These are phyloP conservation scores for Hetaerina titia DNA, from an alignment of 2,888 invertebrate genomes.

Conservation along the genomic window DNA sequence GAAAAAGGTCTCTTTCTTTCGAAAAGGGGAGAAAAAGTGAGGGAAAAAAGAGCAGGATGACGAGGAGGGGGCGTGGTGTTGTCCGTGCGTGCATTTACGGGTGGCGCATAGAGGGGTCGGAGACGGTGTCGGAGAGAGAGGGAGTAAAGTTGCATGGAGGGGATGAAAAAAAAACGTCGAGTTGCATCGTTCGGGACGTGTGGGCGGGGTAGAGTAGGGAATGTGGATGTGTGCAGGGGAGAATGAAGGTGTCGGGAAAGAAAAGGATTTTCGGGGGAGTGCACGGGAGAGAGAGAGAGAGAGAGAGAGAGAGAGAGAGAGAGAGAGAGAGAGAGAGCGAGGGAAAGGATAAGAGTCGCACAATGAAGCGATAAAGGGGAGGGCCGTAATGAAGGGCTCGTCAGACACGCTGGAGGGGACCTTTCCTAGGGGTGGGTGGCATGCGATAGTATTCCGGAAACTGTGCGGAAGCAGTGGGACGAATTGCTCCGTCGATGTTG, in stretches of 20 bases:
- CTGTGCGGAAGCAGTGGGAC: neutral
- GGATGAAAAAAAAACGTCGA: neutral
- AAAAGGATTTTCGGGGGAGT: neutral
- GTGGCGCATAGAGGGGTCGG: too few relatives aligned
- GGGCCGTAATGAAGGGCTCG: neutral
- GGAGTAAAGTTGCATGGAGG: neutral
- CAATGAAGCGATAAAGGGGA: neutral
- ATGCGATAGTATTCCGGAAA: neutral
- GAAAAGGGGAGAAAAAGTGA: neutral
- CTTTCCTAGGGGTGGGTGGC: neutral
- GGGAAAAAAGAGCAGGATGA: too few relatives aligned
- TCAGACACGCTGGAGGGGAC: neutral
- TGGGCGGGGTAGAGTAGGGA: neutral
- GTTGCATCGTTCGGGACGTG: neutral
- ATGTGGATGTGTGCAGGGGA: neutral
- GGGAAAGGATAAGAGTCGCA: neutral
- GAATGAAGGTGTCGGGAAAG: neutral
- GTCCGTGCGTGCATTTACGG: neutral
- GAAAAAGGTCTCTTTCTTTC: neutral
- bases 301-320: slow-evolving; percentile 27
- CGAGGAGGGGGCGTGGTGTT: too few relatives aligned
- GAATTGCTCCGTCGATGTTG: neutral
- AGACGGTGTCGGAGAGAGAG: slow-evolving; percentile 3
- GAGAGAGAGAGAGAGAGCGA: slow-evolving; percentile 54
- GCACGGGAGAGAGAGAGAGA: slow-evolving; percentile 31